Evolutionary conservation across 2,888 invertebrate species (phyloP).

Genomic region (Mythimna vitellina): DNA sequence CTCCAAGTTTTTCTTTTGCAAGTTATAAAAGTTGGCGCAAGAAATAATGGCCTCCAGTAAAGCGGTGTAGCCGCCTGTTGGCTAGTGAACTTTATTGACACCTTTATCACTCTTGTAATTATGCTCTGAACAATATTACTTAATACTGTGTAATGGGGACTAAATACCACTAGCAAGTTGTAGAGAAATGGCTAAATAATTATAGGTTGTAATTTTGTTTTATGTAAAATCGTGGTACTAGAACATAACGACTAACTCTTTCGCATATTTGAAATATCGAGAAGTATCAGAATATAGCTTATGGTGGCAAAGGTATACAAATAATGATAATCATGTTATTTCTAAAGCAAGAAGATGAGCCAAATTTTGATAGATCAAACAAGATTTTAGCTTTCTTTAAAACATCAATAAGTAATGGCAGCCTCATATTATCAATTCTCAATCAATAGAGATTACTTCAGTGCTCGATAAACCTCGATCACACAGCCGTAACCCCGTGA

Average conservation of each 20-base stretch:
- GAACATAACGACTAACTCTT: not conserved
- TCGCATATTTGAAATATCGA: not conserved
- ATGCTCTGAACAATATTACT: constrained; percentile 18
- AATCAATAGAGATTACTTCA: constrained; percentile 11
- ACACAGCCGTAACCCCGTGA: constrained; percentile 6
- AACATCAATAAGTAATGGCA: not conserved
- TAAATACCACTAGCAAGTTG: not conserved
- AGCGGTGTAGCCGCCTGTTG: constrained; percentile 15
- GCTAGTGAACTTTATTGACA: constrained; percentile 37
- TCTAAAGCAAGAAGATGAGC: too few species aligned
- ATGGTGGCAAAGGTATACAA: not conserved
- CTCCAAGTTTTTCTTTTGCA: constrained; percentile 29
- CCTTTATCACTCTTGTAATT: constrained; percentile 29
- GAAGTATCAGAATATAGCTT: not conserved
- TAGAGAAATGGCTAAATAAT: constrained; percentile 7
- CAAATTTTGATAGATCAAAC: too few species aligned
- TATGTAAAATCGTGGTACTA: not conserved
- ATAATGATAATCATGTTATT: not conserved
- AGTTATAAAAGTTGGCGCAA: constrained; percentile 38
- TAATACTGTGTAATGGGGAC: not conserved
- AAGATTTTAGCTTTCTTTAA: not conserved
- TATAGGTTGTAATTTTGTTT: not conserved
- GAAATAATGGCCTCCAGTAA: constrained; percentile 11
- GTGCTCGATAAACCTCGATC: constrained; percentile 3
- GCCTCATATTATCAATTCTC: constrained; percentile 3